Conservation (phyloP, 2,113 vertebrate species). For the Platichthys flesus region DNA sequence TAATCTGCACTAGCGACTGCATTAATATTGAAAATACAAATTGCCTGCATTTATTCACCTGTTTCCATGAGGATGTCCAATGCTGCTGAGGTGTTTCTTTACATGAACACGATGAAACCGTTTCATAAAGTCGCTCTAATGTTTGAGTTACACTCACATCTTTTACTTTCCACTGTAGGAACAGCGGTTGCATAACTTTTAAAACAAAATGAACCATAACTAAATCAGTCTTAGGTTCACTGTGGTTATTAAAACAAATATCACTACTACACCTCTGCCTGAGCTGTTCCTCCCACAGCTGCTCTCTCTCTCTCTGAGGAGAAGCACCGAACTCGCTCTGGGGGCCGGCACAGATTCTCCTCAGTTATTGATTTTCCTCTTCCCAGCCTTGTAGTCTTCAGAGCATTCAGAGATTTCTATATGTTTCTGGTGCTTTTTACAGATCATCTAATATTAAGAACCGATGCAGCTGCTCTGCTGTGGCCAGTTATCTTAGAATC, state of each 20-base stretch:
- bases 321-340: not conserved
- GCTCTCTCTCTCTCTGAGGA: not conserved
- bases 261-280: not conserved
- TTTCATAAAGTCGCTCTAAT: not conserved
- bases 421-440: constrained; percentile 15
- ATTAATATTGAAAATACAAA: not conserved
- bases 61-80: not conserved
- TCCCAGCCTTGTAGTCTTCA: not conserved
- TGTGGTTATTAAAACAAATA: not conserved
- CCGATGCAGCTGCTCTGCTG: not conserved
- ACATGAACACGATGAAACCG: not conserved
- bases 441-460: not conserved
- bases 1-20: not conserved
- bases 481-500: not conserved
- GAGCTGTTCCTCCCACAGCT: constrained; percentile 9
- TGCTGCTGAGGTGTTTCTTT: no score
- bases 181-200: not conserved
- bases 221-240: not conserved
- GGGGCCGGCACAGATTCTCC: not conserved
- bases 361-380: constrained; percentile 11
- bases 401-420: not conserved
- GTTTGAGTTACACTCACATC: not conserved
- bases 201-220: not conserved
- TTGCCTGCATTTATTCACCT: not conserved
- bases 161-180: not conserved